Percentiles rank a stretch among this genome's conserved stretches.
These are phyloP conservation scores for Delichon dasypus DNA, from an alignment of 2,797 vertebrate species.

Conservation along the genomic window DNA sequence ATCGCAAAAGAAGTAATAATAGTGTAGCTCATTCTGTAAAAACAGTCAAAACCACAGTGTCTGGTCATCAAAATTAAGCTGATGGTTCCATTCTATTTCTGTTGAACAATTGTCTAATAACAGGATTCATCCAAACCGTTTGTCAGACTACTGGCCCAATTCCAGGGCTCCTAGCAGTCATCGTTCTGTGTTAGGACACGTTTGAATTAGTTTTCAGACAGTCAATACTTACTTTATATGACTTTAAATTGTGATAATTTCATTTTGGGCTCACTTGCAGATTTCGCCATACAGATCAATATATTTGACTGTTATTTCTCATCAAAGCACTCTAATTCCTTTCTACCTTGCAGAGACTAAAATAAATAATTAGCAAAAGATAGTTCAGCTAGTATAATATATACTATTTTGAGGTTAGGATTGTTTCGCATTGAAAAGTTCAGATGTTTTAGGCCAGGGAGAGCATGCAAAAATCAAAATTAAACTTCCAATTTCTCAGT, in stretches of 20 bases:
- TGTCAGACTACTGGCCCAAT: not conserved
- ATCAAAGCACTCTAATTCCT: conserved; percentile 68
- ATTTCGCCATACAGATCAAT: conserved; percentile 48
- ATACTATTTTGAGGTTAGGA: conserved; percentile 41
- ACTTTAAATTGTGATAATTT: conserved; percentile 68
- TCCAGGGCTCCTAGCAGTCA: not conserved
- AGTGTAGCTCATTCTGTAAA: not conserved
- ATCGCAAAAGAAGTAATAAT: not conserved
- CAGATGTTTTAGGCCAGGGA: not conserved
- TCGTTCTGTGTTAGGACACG: not conserved
- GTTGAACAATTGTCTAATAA: conserved; percentile 1
- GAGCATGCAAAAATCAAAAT: not conserved
- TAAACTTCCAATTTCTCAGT: not conserved
- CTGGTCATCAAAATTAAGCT: not conserved
- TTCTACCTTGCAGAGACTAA: conserved; percentile 34
- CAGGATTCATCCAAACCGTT: not conserved
- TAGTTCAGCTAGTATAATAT: conserved; percentile 6
- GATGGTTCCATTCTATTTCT: not conserved
- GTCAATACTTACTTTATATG: conserved; percentile 45
- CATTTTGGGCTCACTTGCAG: conserved; percentile 48
- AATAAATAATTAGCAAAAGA: conserved; percentile 51
- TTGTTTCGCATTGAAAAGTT: not conserved
- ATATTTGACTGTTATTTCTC: conserved; percentile 59
- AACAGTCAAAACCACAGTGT: not conserved
- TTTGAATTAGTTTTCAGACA: conserved; percentile 37